Conservation (phyloP, 1,140 invertebrate genomes). For the Globodera ellingtonae region DNA sequence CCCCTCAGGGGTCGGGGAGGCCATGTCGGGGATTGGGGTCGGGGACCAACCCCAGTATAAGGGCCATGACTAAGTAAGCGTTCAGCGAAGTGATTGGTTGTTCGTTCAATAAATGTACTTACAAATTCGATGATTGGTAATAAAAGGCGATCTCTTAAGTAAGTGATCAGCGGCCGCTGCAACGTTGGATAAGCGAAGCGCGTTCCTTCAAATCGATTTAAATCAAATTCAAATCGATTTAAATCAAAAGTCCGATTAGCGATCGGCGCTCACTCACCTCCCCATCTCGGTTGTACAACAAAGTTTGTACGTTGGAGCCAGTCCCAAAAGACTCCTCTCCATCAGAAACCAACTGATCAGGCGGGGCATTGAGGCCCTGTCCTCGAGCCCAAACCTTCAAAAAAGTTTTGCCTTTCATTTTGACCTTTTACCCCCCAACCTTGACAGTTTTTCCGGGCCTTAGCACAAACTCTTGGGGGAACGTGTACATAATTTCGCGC, state of each 20-base stretch:
- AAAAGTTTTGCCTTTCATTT: conserved; percentile 2
- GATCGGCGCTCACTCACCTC: conserved; percentile 35
- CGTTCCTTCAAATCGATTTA: conserved; percentile 52
- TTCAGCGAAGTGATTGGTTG: too few relatives aligned
- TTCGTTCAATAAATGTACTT: too few relatives aligned
- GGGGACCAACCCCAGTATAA: too few relatives aligned
- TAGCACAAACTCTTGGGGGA: conserved; percentile 61
- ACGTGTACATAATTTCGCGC: conserved; percentile 63
- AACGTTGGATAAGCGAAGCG: conserved; percentile 61
- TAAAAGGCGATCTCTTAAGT: too few relatives aligned
- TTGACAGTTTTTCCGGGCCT: conserved; percentile 60
- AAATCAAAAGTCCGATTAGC: not conserved
- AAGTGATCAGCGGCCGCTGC: conserved; percentile 26
- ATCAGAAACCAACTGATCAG: conserved; percentile 63
- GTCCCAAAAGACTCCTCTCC: conserved; percentile 60
- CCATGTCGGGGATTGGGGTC: too few relatives aligned
- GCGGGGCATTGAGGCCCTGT: conserved; percentile 56
- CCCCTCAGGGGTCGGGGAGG: too few relatives aligned
- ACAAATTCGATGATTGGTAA: too few relatives aligned
- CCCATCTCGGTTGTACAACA: conserved; percentile 63
- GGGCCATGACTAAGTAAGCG: too few relatives aligned
- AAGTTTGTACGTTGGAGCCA: conserved; percentile 63
- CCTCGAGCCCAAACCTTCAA: conserved; percentile 61
- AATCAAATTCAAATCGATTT: conserved; percentile 26
- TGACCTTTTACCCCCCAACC: conserved; percentile 29